phyloP scores from a whole-genome alignment of 2,797 vertebrate species.

The Micropoecilia bifurca region DNA sequence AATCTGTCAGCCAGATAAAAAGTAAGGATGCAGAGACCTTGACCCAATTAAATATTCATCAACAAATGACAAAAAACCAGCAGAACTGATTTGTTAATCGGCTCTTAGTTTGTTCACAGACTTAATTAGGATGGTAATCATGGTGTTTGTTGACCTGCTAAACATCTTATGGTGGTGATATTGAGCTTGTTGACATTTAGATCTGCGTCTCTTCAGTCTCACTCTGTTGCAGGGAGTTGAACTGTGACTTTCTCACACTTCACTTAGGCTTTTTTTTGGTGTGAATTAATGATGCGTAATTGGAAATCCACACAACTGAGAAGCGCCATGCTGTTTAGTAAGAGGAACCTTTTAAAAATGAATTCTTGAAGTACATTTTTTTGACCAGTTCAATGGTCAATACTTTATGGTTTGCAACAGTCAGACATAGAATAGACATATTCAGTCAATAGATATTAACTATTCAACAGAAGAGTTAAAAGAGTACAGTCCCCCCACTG shows the following conservation, averaged over 20 bases:
- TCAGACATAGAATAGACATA: background rate
- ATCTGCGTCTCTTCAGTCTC: background rate
- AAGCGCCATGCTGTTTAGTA: background rate
- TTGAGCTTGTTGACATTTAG: conserved; percentile 3
- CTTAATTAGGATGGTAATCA: conserved; percentile 1
- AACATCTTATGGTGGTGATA: background rate
- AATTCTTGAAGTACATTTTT: background rate
- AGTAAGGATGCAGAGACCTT: background rate
- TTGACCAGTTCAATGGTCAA: background rate
- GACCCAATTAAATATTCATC: background rate
- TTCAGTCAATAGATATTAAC: background rate
- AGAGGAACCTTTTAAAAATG: background rate
- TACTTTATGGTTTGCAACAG: background rate
- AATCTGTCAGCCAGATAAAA: background rate
- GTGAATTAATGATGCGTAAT: background rate
- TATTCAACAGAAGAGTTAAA: background rate
- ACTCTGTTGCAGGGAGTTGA: background rate
- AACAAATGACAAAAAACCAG: background rate
- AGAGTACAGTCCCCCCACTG: background rate
- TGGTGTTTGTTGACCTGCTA: background rate
- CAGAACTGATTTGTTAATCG: conserved; percentile 1
- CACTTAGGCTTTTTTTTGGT: background rate
- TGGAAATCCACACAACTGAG: background rate
- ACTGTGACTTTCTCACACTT: background rate
- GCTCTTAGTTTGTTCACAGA: background rate